A percentile compares a stretch with the other conserved stretches of the same genome.
These are phyloP conservation scores for Antheraea yamamai DNA, from an alignment of 2,888 invertebrate species.

Conservation along the genomic window DNA sequence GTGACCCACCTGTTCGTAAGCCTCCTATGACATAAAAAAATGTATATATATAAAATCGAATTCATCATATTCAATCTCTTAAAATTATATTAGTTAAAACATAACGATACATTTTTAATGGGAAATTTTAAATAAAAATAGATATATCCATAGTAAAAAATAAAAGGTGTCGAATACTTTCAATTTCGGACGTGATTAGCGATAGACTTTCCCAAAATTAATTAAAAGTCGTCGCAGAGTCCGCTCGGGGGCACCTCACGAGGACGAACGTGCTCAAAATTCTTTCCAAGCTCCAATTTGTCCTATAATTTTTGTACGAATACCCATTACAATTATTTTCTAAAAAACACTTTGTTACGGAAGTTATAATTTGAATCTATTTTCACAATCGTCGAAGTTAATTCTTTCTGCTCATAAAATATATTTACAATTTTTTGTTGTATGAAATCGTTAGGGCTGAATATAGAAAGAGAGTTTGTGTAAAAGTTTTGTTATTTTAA, in stretches of 20 bases:
- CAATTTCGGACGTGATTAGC: constrained; percentile 53
- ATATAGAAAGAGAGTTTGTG: not conserved
- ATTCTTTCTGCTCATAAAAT: not conserved
- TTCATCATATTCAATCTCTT: too few relatives aligned
- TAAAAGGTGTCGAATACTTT: constrained; percentile 36
- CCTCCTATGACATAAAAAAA: too few relatives aligned
- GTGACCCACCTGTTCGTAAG: too few relatives aligned
- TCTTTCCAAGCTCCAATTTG: constrained; percentile 58
- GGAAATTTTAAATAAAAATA: not conserved
- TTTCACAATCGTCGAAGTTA: not conserved
- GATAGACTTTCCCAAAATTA: constrained; percentile 66
- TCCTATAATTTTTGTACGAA: constrained; percentile 60
- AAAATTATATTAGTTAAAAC: too few relatives aligned
- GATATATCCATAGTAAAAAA: constrained; percentile 13
- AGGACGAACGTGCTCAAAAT: constrained; percentile 72
- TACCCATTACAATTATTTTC: constrained; percentile 12
- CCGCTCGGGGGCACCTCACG: constrained; percentile 43
- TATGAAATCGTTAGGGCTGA: not conserved
- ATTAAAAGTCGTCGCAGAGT: constrained; percentile 64
- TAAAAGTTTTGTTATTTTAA: not conserved
- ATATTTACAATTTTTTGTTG: not conserved
- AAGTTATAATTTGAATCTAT: constrained; percentile 3
- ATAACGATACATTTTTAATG: too few relatives aligned
- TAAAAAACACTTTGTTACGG: constrained; percentile 14
- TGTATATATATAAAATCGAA: too few relatives aligned